A percentile compares a stretch with the other conserved stretches of the same genome.
phyloP scores from a whole-genome alignment of 2,888 invertebrate genomes.

The Incurvaria masculella region DNA sequence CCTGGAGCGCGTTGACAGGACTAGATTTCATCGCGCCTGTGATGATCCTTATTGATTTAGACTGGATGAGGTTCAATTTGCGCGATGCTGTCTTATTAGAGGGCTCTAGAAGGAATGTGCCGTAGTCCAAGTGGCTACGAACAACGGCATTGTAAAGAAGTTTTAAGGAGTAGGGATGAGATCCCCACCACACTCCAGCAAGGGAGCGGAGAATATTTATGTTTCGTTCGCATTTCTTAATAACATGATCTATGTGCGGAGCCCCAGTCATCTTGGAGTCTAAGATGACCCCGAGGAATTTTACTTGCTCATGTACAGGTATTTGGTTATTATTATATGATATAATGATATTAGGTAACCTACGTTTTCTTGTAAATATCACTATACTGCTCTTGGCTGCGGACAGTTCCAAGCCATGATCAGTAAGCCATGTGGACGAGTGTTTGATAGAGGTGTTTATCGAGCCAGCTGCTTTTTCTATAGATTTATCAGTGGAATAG shows the following conservation, averaged over 20 bases:
- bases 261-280: neutral
- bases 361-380: neutral
- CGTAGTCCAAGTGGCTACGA: conserved; percentile 18
- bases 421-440: neutral
- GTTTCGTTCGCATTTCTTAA: neutral
- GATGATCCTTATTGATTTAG: conserved; percentile 16
- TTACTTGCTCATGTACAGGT: neutral
- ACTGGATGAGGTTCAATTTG: conserved; percentile 13
- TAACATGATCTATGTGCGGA: neutral
- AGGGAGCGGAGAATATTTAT: neutral
- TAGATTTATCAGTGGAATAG: conserved; percentile 3
- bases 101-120: conserved; percentile 14
- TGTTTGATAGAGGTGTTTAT: conserved; percentile 4
- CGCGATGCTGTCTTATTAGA: conserved; percentile 8
- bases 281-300: neutral
- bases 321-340: neutral
- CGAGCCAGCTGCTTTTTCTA: neutral
- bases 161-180: conserved; percentile 15
- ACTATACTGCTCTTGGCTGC: neutral
- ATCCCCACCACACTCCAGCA: conserved; percentile 14
- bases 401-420: neutral
- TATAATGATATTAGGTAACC: neutral
- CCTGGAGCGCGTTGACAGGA: conserved; percentile 16
- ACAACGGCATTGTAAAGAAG: conserved; percentile 15
- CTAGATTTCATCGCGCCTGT: conserved; percentile 18